Base-by-base conservation (phyloP, 2,797 vertebrate genomes). In the Rhabdophis nuchalis region DNA sequence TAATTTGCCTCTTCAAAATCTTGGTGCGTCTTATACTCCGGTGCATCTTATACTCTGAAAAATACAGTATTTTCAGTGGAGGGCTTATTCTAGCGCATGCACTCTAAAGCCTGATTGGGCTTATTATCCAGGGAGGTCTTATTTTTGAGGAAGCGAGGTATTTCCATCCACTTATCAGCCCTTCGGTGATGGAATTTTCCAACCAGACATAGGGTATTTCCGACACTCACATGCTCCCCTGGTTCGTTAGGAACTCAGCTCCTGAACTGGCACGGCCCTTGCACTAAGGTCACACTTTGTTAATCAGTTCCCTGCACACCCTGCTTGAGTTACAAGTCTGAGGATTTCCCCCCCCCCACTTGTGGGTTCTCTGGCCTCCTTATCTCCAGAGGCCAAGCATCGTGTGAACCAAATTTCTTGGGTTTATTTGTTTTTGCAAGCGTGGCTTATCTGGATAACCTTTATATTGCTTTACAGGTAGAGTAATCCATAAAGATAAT, bases 401-500 rank as follows among this genome's bases (percentile, higher is more conserved):
- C 3, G 20, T 20, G 58, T 50, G 60, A 27, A n/a, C 36, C 2
- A 90, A n/a, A 18, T 56, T 77, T 27, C 41, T 54, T 68, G 10
- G 10, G 54, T 57, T 53, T 72, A 13, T 23, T 54, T 57, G 25
- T 4, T 25, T 77, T 72, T 56, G 14, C 16, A 41, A 46, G 58
- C 12, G 1, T 8, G 1, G 93, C 92, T 96, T 97, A 96, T 97
- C 95, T 97, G 89, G 25, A 94, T 94, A 93, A 93, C 60, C 90
- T 85, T 93, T 92, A 90, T 92, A 93, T 95, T 96, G 94, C 90
- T 91, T 87, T 93, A 91, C 92, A 89, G 8, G 87, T 92, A 6
- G 58, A 36, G 92, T 92, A 95, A 93, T 94, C 56, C 94, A 89
- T 90, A 96, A 90, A 94, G 90, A 93, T 94, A 87, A 90, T 94